Percentiles rank a stretch among this genome's conserved stretches.
Evolutionary conservation across 2,797 vertebrate species (phyloP).

Genomic region (Thripadectes ignobilis): DNA sequence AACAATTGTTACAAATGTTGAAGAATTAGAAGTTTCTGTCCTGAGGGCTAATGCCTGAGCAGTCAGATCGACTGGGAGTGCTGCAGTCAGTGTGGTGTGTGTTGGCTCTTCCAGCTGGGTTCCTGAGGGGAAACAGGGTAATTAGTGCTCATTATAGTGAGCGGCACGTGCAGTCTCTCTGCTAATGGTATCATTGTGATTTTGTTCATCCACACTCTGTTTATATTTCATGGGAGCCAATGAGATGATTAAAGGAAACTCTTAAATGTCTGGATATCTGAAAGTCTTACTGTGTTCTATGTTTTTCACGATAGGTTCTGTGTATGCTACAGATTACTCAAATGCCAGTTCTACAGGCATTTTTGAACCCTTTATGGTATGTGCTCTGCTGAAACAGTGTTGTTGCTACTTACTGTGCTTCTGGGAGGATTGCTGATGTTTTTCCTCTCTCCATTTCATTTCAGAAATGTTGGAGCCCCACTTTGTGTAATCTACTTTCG

Average conservation of each 20-base stretch:
- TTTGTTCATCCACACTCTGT: neutral
- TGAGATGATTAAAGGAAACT: neutral
- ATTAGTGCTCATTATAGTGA: neutral
- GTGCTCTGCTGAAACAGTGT: neutral
- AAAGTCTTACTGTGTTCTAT: neutral
- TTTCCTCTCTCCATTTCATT: neutral
- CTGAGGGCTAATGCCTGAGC: neutral
- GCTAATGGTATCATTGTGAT: neutral
- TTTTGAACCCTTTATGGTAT: slow-evolving; percentile 91
- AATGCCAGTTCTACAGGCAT: slow-evolving; percentile 93
- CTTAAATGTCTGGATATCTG: neutral
- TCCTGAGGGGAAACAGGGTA: neutral
- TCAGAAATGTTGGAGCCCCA: slow-evolving; percentile 92
- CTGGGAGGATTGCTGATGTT: neutral
- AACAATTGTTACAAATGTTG: neutral
- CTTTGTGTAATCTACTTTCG: slow-evolving; percentile 84
- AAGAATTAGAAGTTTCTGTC: neutral
- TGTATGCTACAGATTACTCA: slow-evolving; percentile 93
- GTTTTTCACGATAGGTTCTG: slow-evolving; percentile 76
- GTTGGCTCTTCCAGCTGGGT: neutral
- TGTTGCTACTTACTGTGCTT: neutral
- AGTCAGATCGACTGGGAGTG: neutral
- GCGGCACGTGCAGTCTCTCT: neutral
- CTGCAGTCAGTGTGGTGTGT: neutral
- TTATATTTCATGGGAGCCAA: neutral